Conservation (phyloP, 2,888 invertebrate species). For the Noctua pronuba region DNA sequence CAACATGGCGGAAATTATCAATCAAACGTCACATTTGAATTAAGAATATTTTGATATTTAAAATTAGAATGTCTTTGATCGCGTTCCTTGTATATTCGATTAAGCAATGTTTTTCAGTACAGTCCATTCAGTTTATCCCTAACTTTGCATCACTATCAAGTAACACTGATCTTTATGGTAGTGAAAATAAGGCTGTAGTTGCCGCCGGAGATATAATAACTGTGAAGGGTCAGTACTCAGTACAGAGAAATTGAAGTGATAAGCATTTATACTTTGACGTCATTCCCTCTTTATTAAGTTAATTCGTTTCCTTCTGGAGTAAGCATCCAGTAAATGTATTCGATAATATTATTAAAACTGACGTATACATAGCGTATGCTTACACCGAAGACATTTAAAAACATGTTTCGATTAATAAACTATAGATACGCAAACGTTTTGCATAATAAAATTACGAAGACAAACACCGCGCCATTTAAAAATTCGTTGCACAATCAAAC, state of each 20-base stretch:
- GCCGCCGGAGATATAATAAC: neutral
- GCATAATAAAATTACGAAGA: slow-evolving; percentile 22
- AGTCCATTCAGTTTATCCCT: neutral
- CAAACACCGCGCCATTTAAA: slow-evolving; percentile 31
- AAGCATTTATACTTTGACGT: slow-evolving; percentile 29
- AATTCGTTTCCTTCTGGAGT: slow-evolving; percentile 37
- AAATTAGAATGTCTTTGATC: slow-evolving; percentile 46
- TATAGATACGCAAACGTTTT: slow-evolving; percentile 12
- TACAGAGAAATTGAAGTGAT: slow-evolving; percentile 29
- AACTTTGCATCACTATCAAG: neutral
- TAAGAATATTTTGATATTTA: slow-evolving; percentile 45
- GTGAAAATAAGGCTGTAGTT: neutral
- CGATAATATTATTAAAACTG: neutral
- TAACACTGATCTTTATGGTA: neutral
- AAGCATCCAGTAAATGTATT: slow-evolving; percentile 17
- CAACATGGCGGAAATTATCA: slow-evolving; percentile 55
- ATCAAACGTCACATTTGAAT: slow-evolving; percentile 62
- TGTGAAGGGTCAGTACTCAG: slow-evolving; percentile 1
- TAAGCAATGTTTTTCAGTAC: neutral
- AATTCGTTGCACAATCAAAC: slow-evolving; percentile 50
- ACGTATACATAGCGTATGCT: neutral
- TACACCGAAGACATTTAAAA: slow-evolving; percentile 20
- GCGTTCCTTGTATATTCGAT: slow-evolving; percentile 24
- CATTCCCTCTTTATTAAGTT: slow-evolving; percentile 46
- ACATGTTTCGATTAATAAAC: slow-evolving; percentile 24